phyloP scores from a whole-genome alignment of 2,888 invertebrate species.

The Orthosia cruda region DNA sequence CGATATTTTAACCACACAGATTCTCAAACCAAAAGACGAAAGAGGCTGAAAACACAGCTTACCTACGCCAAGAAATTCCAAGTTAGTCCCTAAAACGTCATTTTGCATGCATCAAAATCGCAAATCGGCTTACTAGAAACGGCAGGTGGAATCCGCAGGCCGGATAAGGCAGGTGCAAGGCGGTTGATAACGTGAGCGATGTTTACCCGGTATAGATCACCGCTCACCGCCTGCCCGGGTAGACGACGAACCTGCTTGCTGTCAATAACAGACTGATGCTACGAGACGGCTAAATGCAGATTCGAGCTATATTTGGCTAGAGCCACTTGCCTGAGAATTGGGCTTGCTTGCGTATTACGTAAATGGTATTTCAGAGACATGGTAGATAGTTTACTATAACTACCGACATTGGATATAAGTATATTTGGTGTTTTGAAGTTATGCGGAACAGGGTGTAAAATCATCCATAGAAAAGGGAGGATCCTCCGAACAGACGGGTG shows the following conservation, averaged over 20 bases:
- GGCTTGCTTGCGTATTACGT: constrained; percentile 12
- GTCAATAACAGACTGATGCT: constrained; percentile 77
- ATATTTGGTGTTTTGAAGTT: no score
- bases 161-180: constrained; percentile 86
- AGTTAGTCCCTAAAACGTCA: constrained; percentile 56
- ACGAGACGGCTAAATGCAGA: constrained; percentile 76
- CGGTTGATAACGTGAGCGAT: constrained; percentile 82
- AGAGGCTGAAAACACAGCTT: constrained; percentile 44
- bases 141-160: constrained; percentile 61
- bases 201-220: constrained; percentile 83
- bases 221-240: constrained; percentile 56
- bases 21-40: constrained; percentile 3
- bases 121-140: constrained; percentile 83
- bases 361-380: constrained; percentile 24
- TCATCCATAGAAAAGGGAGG: no score
- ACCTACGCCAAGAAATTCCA: constrained; percentile 38
- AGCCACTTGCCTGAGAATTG: constrained; percentile 39
- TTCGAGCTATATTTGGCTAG: constrained; percentile 67
- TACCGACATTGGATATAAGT: neutral
- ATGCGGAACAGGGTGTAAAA: no score
- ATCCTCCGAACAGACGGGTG: no score
- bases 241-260: constrained; percentile 76
- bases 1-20: neutral
- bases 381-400: neutral
- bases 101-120: constrained; percentile 83